These are phyloP conservation scores for Argentina silus DNA, from an alignment of 2,797 vertebrate species.

Conservation along the genomic window DNA sequence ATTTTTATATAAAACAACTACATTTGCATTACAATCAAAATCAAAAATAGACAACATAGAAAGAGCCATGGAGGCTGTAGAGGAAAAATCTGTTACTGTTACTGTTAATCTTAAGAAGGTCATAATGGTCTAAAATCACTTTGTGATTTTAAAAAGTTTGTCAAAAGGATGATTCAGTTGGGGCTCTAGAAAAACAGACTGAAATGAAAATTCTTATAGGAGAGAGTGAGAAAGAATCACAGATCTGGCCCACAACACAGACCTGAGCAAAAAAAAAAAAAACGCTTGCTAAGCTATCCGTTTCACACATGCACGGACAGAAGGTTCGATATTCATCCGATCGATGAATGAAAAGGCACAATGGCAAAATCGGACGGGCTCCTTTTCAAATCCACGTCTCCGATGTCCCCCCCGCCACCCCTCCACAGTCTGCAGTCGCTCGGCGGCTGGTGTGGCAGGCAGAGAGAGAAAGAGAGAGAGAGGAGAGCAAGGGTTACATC, in stretches of 20 bases:
- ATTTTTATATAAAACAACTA: no score
- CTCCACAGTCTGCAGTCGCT: slow-evolving; percentile 90
- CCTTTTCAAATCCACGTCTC: slow-evolving; percentile 93
- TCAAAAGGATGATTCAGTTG: background rate
- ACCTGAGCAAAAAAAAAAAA: slow-evolving; percentile 81
- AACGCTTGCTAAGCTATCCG: slow-evolving; percentile 98
- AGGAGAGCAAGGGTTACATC: slow-evolving; percentile 96
- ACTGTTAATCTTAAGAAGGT: background rate
- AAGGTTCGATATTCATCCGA: slow-evolving; percentile 99
- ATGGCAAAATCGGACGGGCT: slow-evolving; percentile 98
- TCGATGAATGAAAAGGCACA: slow-evolving; percentile 99
- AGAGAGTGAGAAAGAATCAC: slow-evolving; percentile 64
- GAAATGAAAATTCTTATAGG: slow-evolving; percentile 45
- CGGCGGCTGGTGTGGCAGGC: slow-evolving; percentile 91
- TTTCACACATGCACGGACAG: slow-evolving; percentile 98
- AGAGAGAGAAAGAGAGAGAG: slow-evolving; percentile 67
- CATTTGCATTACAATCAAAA: background rate
- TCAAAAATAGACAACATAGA: background rate
- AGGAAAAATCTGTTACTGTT: background rate
- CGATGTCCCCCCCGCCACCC: slow-evolving; percentile 86
- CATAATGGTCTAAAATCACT: background rate
- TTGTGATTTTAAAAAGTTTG: background rate
- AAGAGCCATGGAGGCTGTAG: background rate
- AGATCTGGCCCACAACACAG: slow-evolving; percentile 81
- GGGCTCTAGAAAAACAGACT: background rate